These are phyloP conservation scores for Trematocara zebra DNA, from an alignment of 2,113 vertebrate species.

Conservation along the genomic window DNA sequence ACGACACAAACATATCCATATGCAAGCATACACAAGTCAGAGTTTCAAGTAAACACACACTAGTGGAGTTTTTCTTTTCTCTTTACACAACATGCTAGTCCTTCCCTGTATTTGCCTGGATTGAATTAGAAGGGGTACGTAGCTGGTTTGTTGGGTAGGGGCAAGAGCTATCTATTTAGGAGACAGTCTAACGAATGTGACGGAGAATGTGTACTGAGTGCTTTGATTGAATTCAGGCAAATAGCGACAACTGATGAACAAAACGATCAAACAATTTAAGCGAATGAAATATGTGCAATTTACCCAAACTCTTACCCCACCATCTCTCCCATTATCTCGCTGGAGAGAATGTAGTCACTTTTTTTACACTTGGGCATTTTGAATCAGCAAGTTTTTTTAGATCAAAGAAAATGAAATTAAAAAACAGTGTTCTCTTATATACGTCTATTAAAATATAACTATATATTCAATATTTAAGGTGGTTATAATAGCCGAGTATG, in stretches of 20 bases:
- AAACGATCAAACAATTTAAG: slow-evolving; percentile 63
- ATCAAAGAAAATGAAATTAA: slow-evolving; percentile 76
- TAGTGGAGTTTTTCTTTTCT: slow-evolving; percentile 74
- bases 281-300: slow-evolving; percentile 73
- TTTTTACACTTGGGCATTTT: slow-evolving; percentile 82
- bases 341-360: slow-evolving; percentile 75
- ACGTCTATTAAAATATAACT: slow-evolving; percentile 80
- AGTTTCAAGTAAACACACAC: slow-evolving; percentile 70
- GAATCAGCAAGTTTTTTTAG: slow-evolving; percentile 80
- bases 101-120: slow-evolving; percentile 78
- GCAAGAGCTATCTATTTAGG: slow-evolving; percentile 60
- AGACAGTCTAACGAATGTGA: slow-evolving; percentile 78
- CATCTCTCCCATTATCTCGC: slow-evolving; percentile 67
- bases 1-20: slow-evolving; percentile 50
- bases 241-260: slow-evolving; percentile 69
- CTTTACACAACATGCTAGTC: slow-evolving; percentile 76
- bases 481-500: slow-evolving; percentile 82
- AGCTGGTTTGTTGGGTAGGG: slow-evolving; percentile 60
- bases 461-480: slow-evolving; percentile 84
- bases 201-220: slow-evolving; percentile 75
- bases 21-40: slow-evolving; percentile 64
- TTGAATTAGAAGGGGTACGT: slow-evolving; percentile 75
- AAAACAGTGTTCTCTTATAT: slow-evolving; percentile 81
- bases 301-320: slow-evolving; percentile 72
- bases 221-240: slow-evolving; percentile 83